Evolutionary conservation across 1,140 invertebrate species (phyloP).

Genomic region (Littorina saxatilis): DNA sequence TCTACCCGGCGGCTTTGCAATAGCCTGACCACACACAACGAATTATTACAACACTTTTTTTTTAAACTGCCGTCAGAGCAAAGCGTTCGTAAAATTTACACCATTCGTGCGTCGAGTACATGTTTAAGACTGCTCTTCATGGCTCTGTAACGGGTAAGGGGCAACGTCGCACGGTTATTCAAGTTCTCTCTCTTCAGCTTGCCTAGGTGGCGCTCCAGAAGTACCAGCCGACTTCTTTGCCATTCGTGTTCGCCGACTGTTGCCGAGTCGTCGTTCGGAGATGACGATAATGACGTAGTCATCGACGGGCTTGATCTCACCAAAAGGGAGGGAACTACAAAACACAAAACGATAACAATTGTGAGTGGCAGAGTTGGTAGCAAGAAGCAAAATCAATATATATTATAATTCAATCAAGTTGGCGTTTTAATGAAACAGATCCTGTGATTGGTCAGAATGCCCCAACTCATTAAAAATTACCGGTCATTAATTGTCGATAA

Average conservation of each 20-base stretch:
- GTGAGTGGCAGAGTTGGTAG: background rate
- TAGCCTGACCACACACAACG: too few species aligned
- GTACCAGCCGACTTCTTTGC: slow-evolving; percentile 16
- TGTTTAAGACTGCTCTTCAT: slow-evolving; percentile 15
- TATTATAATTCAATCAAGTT: too few species aligned
- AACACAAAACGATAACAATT: too few species aligned
- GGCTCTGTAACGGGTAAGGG: slow-evolving; percentile 9
- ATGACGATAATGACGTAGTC: background rate
- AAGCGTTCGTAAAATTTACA: background rate
- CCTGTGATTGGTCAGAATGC: too few species aligned
- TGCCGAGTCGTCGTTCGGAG: background rate
- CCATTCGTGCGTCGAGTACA: slow-evolving; percentile 7
- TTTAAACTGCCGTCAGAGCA: background rate
- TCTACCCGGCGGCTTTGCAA: too few species aligned
- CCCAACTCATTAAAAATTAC: too few species aligned
- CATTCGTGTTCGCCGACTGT: background rate
- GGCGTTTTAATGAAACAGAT: too few species aligned
- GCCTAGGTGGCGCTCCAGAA: slow-evolving; percentile 13
- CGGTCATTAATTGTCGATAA: too few species aligned
- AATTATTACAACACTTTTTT: background rate
- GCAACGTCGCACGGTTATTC: background rate
- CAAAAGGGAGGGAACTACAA: background rate
- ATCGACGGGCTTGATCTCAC: background rate
- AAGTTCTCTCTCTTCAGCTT: slow-evolving; percentile 3
- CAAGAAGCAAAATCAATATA: too few species aligned